phyloP scores from a whole-genome alignment of 2,113 vertebrate genomes.

The Bubo scandiacus region DNA sequence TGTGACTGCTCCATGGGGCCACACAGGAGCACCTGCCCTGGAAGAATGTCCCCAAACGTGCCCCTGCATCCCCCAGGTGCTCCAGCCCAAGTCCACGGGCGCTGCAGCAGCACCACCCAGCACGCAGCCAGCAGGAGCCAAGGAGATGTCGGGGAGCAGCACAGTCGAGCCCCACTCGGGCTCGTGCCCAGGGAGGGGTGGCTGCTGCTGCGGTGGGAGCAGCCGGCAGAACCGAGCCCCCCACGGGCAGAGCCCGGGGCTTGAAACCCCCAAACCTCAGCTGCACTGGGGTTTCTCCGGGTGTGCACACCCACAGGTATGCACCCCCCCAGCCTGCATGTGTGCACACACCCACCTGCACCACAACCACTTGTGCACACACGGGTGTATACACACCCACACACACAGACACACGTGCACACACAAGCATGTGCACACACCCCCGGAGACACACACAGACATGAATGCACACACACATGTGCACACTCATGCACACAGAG shows the following conservation, averaged over 20 bases:
- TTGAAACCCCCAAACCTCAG: rapidly evolving
- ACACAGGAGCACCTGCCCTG: not conserved
- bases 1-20: not conserved
- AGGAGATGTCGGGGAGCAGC: rapidly evolving
- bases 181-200: not conserved
- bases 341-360: not conserved
- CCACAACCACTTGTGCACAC: not conserved
- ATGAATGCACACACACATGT: not conserved
- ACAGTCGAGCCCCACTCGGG: not conserved
- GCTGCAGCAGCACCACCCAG: not conserved
- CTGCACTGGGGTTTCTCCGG: not conserved
- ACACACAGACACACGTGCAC: no score
- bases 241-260: not conserved
- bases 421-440: no score
- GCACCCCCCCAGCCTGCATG: rapidly evolving
- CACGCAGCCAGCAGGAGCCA: rapidly evolving
- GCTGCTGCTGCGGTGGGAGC: not conserved
- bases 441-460: not conserved
- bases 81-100: rapidly evolving
- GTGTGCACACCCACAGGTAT: not conserved
- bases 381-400: no score
- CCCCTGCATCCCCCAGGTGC: not conserved
- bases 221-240: not conserved
- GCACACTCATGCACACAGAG: no score
- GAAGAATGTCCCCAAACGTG: not conserved